Conservation (phyloP, 2,113 vertebrate genomes). For the Mystacornis crossleyi region DNA sequence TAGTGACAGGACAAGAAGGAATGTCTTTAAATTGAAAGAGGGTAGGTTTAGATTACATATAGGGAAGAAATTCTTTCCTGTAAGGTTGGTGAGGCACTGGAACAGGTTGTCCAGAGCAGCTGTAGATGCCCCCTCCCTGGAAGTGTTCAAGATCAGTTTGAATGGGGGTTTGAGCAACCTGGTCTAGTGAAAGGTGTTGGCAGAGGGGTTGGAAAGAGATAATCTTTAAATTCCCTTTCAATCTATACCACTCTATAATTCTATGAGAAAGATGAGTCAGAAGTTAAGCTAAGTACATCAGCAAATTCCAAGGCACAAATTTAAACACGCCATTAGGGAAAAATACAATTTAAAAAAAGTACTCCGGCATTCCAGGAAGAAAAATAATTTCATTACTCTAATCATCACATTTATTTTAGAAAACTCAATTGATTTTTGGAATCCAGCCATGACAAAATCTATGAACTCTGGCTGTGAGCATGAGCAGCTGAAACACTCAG, state of each 20-base stretch:
- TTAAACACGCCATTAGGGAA: not conserved
- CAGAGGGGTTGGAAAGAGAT: not conserved
- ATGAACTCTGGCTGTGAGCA: not conserved
- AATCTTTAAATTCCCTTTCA: not conserved
- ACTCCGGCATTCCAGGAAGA: constrained; percentile 22
- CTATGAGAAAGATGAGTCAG: not conserved
- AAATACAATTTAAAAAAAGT: not conserved
- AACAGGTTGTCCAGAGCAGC: not conserved
- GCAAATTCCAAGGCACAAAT: not conserved
- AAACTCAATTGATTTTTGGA: constrained; percentile 44
- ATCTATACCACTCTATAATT: not conserved
- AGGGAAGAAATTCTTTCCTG: not conserved
- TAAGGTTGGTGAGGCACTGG: not conserved
- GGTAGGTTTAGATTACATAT: not conserved
- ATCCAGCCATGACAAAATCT: not conserved
- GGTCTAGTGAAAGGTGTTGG: not conserved
- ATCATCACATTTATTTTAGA: constrained; percentile 32
- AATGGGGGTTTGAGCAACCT: not conserved
- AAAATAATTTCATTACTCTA: constrained; percentile 27
- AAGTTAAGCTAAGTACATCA: not conserved
- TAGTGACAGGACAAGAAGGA: not conserved
- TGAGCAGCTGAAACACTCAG: not conserved
- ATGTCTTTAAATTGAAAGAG: not conserved
- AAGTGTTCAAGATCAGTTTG: not conserved
- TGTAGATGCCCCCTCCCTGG: not conserved